phyloP scores from a whole-genome alignment of 2,113 vertebrate genomes.

The Apeltes quadracus region DNA sequence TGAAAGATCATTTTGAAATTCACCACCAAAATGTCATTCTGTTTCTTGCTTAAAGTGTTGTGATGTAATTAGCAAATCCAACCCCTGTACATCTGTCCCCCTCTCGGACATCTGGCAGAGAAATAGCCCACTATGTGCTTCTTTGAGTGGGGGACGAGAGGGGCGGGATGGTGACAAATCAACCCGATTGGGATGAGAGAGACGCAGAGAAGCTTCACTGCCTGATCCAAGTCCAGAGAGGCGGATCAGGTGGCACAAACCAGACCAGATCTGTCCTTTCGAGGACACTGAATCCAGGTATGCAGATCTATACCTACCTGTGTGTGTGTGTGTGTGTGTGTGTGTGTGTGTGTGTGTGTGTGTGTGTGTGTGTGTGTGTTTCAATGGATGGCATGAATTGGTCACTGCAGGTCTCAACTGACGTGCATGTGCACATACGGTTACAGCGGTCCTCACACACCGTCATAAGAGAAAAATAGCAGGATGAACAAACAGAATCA shows the following conservation, averaged over 20 bases:
- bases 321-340: slow-evolving; percentile 15
- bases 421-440: slow-evolving; percentile 46
- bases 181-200: slow-evolving; percentile 44
- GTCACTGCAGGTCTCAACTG: slow-evolving; percentile 63
- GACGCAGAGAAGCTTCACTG: slow-evolving; percentile 55
- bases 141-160: slow-evolving; percentile 1
- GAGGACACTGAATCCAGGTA: slow-evolving; percentile 31
- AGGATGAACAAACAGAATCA: slow-evolving; percentile 30
- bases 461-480: neutral
- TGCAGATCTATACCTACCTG: slow-evolving; percentile 25
- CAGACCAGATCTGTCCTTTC: slow-evolving; percentile 51
- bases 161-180: slow-evolving; percentile 44
- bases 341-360: slow-evolving; percentile 14
- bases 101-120: neutral
- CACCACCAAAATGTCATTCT: neutral
- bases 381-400: slow-evolving; percentile 42
- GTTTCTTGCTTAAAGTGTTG: neutral
- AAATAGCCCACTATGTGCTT: neutral
- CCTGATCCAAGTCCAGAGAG: slow-evolving; percentile 39
- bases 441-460: slow-evolving; percentile 17
- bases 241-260: slow-evolving; percentile 47
- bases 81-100: neutral
- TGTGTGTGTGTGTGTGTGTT: slow-evolving; percentile 14
- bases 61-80: slow-evolving; percentile 4
- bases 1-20: slow-evolving; percentile 6